Conservation (phyloP, 2,888 invertebrate genomes). For the Noctua fimbriata region DNA sequence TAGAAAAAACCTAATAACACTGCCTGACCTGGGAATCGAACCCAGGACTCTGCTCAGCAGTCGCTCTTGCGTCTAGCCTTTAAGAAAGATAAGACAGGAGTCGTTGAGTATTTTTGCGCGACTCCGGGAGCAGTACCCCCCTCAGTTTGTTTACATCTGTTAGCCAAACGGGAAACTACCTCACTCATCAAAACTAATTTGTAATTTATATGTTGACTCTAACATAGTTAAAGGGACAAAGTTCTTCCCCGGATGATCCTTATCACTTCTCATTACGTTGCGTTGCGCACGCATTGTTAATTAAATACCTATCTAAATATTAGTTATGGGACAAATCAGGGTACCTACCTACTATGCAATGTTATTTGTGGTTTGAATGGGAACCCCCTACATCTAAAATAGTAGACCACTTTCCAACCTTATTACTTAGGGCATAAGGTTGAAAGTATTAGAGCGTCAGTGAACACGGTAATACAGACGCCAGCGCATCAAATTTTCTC, state of each 20-base stretch:
- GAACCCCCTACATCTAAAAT: slow-evolving; percentile 17
- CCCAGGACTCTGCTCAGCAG: not conserved
- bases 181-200: not conserved
- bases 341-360: not conserved
- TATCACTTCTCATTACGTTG: slow-evolving; percentile 3
- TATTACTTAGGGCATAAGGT: not conserved
- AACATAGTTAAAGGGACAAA: not conserved
- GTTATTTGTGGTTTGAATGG: slow-evolving; percentile 7
- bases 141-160: not conserved
- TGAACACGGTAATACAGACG: too few species aligned
- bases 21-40: not conserved
- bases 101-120: not conserved
- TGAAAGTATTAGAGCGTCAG: too few species aligned
- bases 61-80: not conserved
- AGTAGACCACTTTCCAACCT: not conserved
- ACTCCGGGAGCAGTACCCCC: not conserved
- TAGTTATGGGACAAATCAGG: not conserved
- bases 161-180: not conserved
- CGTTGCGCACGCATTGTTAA: not conserved
- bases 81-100: not conserved
- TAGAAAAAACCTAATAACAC: not conserved
- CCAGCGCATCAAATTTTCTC: too few species aligned
- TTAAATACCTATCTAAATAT: slow-evolving; percentile 2
- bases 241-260: slow-evolving; percentile 1
- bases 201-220: not conserved